Evolutionary conservation across 1,140 invertebrate genomes (phyloP).

Genomic region (Apis cerana): DNA sequence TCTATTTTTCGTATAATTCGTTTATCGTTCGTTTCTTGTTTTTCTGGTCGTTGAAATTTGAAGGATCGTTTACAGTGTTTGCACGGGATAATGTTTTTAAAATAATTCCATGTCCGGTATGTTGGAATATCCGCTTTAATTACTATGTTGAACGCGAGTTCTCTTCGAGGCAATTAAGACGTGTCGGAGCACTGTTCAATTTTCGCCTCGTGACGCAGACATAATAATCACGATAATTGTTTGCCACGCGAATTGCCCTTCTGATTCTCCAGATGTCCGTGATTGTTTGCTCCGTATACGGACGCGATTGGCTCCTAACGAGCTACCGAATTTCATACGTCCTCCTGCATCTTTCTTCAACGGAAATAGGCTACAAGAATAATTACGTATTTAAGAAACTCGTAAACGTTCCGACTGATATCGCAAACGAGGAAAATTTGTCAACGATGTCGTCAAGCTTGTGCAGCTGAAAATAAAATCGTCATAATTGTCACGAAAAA

Average conservation of each 20-base stretch:
- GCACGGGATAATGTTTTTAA: not conserved
- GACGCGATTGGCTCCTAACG: not conserved
- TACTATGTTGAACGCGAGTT: no score
- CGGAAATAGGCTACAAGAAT: no score
- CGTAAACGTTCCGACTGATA: no score
- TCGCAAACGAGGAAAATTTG: no score
- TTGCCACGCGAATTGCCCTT: not conserved
- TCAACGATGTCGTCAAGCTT: no score
- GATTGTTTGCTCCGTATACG: not conserved
- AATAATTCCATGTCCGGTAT: not conserved
- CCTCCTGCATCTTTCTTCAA: not conserved
- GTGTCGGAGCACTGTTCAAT: constrained; percentile 2
- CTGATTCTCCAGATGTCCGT: not conserved
- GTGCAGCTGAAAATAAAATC: no score
- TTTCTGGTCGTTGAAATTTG: no score
- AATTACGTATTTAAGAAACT: no score
- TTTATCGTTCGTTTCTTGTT: no score
- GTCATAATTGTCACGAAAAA: not conserved
- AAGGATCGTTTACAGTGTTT: not conserved
- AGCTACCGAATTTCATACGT: not conserved
- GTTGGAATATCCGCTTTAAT: not conserved
- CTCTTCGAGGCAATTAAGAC: constrained; percentile 13
- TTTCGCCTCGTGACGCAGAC: not conserved
- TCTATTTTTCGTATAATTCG: no score
- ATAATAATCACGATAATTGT: constrained; percentile 23